phyloP scores from a whole-genome alignment of 2,113 vertebrate species.

The Bambusicola thoracicus region DNA sequence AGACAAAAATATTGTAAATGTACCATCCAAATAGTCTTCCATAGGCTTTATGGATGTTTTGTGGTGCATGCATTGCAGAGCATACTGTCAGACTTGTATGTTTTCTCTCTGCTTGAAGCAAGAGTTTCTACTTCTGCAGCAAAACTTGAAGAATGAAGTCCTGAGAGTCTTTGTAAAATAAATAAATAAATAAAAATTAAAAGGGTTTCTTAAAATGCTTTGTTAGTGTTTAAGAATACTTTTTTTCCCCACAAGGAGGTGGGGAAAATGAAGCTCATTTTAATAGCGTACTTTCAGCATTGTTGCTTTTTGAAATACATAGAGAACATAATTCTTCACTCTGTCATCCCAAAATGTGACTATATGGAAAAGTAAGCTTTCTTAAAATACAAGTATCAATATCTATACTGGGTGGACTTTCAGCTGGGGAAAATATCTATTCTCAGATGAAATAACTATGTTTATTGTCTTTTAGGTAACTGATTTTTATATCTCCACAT shows the following conservation, averaged over 20 bases:
- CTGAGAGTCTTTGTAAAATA: background rate
- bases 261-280: background rate
- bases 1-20: background rate
- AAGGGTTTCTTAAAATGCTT: background rate
- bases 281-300: background rate
- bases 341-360: background rate
- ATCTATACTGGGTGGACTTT: background rate
- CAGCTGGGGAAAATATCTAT: background rate
- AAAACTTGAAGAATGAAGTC: background rate
- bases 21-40: background rate
- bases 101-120: background rate
- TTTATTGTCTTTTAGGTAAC: background rate
- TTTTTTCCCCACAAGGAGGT: background rate
- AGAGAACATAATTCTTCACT: background rate
- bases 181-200: too few relatives aligned
- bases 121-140: background rate
- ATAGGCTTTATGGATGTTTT: background rate
- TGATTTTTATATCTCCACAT: background rate
- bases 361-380: background rate
- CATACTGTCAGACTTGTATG: background rate
- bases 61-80: background rate
- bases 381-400: background rate
- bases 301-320: background rate
- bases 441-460: background rate
- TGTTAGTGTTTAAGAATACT: background rate